Evolutionary conservation across 2,888 invertebrate genomes (phyloP).

Genomic region (Tromatobia lineatoria): DNA sequence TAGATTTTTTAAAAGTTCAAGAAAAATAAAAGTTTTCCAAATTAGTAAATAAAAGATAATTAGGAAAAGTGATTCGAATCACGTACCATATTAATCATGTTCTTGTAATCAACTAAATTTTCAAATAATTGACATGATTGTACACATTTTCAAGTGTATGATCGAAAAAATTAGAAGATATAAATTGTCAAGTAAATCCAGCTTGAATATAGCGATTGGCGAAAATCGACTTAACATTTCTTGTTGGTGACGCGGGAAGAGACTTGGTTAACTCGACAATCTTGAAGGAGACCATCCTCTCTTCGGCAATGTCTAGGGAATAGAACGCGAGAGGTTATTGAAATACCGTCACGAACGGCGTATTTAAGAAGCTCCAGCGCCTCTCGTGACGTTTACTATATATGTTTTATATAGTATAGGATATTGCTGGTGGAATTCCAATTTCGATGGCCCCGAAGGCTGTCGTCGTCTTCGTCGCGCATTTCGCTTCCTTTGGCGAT

Average conservation of each 20-base stretch:
- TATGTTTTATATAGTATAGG: constrained; percentile 34
- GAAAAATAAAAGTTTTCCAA: no score
- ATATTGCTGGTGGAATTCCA: constrained; percentile 79
- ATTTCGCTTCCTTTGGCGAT: constrained; percentile 72
- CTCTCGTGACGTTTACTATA: constrained; percentile 13
- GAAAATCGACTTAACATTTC: constrained; percentile 9
- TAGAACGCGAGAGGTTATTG: constrained; percentile 77
- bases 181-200: neutral
- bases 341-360: constrained; percentile 82
- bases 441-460: constrained; percentile 77
- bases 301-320: constrained; percentile 30
- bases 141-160: neutral
- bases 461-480: constrained; percentile 55
- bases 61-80: neutral
- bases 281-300: neutral
- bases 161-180: neutral
- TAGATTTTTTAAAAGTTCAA: no score
- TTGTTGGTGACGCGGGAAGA: neutral
- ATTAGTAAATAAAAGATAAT: no score
- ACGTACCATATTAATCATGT: no score
- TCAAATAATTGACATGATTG: neutral
- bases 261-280: neutral
- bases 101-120: no score
- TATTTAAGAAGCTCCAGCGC: constrained; percentile 75
- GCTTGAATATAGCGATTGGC: constrained; percentile 2